Conservation (phyloP, 2,888 invertebrate species). For the Papilio elwesi region DNA sequence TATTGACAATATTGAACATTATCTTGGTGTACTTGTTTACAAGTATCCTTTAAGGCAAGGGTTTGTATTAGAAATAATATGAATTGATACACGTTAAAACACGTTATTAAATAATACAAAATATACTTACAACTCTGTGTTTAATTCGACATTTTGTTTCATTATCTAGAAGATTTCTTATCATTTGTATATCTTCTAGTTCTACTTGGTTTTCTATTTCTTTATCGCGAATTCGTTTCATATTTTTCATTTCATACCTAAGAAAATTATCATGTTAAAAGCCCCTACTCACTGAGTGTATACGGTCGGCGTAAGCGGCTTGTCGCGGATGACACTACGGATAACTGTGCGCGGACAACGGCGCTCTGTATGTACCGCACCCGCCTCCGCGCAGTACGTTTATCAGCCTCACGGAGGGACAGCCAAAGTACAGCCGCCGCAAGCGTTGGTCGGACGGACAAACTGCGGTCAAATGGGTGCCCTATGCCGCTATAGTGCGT, state of each 20-base stretch:
- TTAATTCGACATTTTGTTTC: slow-evolving; percentile 47
- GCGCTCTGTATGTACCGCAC: no score
- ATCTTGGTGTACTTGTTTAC: slow-evolving; percentile 48
- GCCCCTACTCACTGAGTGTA: no score
- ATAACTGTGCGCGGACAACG: no score
- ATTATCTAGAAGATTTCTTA: slow-evolving; percentile 50
- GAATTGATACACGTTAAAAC: no score
- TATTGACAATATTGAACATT: slow-evolving; percentile 49
- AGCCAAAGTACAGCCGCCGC: no score
- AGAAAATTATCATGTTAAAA: background rate
- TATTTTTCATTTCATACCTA: slow-evolving; percentile 37
- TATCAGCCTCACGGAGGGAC: no score
- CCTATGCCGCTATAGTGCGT: no score
- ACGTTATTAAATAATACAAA: background rate
- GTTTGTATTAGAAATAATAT: background rate
- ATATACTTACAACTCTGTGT: background rate
- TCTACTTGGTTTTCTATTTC: slow-evolving; percentile 47
- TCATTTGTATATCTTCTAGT: slow-evolving; percentile 48
- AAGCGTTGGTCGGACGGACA: no score
- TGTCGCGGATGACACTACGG: no score
- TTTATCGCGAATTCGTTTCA: slow-evolving; percentile 43
- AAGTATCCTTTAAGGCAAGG: slow-evolving; percentile 47
- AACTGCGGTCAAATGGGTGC: no score
- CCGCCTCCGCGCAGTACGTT: no score
- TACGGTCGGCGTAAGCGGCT: no score